Base-by-base conservation (phyloP, 53 echinoderm and acorn worm genomes). In the Paelopatides confundens region DNA sequence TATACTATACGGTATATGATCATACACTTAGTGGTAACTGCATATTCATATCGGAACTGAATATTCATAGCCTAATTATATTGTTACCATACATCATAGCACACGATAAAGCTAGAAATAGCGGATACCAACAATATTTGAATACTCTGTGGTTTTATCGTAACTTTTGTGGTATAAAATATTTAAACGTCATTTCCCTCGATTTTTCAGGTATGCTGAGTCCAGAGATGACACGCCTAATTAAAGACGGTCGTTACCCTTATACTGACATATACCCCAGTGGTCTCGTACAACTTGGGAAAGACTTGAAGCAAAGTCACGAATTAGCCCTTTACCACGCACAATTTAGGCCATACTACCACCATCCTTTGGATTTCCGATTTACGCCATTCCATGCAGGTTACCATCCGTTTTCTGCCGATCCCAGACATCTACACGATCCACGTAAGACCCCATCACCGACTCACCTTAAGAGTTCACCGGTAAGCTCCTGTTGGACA, bases 201-300 rank as follows among this genome's bases (percentile, higher is more conserved):
- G 6, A 18, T n/a, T 58, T 0, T 2, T 9, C 81, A 95, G 98
- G 92, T 89, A 86, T 95, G 51, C 87, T 96, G 54, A 94, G 93
- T 83, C 90, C 92, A 6, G 98, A 95, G 46, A 95, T 95, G 87
- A 81, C 81, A 6, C 93, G 93, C 46, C 81, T 98, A 7, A 32
- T 98, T 37, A 95, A 95, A 69, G 98, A 98, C 62, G 98, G 98
- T 53, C 88, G 89, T 9, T 88, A 95, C 46, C 93, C 95, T 85
- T 98, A 98, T 76, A 95, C 98, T 24, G 97, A 97, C 40, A 95
- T 95, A 34, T 95, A 92, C 87, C 90, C 95, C 6, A 93, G 92
- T 3, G 81, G 92, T 31, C 91, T 95, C 58, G 89, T 94, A 6
- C 95, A 92, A 37, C 85, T 93, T 14, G 34, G 50, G 6, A 62